phyloP scores from a whole-genome alignment of 2,113 vertebrate species.

The Eolophus roseicapilla region DNA sequence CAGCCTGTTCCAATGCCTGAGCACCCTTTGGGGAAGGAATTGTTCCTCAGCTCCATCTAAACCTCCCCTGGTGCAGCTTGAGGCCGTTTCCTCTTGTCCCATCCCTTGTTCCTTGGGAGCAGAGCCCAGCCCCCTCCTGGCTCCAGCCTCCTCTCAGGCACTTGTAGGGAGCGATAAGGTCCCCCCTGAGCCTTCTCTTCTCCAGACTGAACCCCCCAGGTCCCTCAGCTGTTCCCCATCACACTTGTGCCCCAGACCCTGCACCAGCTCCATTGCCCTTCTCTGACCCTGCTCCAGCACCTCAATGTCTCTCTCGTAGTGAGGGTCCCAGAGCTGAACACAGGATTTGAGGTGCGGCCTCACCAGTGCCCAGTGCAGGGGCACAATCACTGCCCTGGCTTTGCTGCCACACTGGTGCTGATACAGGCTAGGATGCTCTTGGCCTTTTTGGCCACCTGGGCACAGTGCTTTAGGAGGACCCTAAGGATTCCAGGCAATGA shows the following conservation, averaged over 20 bases:
- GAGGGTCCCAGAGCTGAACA: neutral
- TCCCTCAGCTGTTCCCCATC: no score
- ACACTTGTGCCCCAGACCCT: no score
- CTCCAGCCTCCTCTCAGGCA: no score
- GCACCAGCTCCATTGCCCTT: no score
- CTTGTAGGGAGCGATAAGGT: no score
- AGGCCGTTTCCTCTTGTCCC: neutral
- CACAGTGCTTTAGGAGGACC: neutral
- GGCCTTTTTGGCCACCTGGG: neutral
- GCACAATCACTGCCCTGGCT: neutral
- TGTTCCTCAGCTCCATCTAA: neutral
- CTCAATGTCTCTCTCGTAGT: no score
- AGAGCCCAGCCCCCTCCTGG: no score
- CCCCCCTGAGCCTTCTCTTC: no score
- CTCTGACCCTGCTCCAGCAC: no score
- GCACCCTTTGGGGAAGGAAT: neutral
- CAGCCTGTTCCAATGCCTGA: neutral
- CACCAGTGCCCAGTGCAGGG: neutral
- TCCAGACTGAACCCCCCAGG: no score
- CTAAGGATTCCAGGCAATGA: neutral
- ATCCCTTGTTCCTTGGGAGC: no score
- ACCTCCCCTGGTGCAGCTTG: neutral
- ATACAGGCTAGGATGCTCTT: neutral
- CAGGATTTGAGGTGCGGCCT: neutral
- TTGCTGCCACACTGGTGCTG: neutral